Base-by-base conservation (phyloP, 2,113 vertebrate species). In the Zosterops japonicus region DNA sequence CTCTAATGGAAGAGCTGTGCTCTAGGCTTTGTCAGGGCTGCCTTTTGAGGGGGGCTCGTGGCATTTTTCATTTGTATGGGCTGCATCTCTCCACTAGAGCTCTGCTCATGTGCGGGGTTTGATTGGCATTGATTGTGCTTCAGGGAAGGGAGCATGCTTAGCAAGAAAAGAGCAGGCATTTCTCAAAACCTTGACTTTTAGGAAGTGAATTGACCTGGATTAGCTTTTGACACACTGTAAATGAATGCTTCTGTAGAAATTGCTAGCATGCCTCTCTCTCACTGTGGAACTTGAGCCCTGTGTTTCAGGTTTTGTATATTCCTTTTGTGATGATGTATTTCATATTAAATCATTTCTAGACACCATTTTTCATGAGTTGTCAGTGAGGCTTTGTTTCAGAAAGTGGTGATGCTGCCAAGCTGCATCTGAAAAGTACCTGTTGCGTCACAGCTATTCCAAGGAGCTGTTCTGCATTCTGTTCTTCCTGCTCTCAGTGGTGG, bases 21-120 rank as follows among this genome's bases (percentile, higher is more conserved):
- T 90, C 92, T 92, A 84, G 95, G 90, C 92, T 95, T 93, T 95
- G 95, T 95, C 88, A 96, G 83, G 57, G 57, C 92, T 95, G 92
- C 90, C 92, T 96, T 96, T 93, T 41, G 52, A 90, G 88, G 64
- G 90, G 92, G 83, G 76, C 90, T 95, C 0, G 1, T 87, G 65
- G 85, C 80, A 92, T 96, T 97, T 97, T 96, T 96, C 95, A 95
- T 97, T 96, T 97, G 94, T 97, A 95, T 96, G 95, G 93, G 77
- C 93, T 92, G 79, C 95, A 90, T 94, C 93, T 94, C 95, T 92
- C 90, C 88, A 60, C 90, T 95, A 93, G 88, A 96, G 95, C 93
- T 96, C 88, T 81, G 93, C 88, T 97, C 90, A 57, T 93, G 93
- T 97, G 93, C 88, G 3, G 90, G 72, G 71, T 93, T 96, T 96